Conservation (phyloP, 1,140 invertebrate genomes). For the Tetranychus cinnabarinus region DNA sequence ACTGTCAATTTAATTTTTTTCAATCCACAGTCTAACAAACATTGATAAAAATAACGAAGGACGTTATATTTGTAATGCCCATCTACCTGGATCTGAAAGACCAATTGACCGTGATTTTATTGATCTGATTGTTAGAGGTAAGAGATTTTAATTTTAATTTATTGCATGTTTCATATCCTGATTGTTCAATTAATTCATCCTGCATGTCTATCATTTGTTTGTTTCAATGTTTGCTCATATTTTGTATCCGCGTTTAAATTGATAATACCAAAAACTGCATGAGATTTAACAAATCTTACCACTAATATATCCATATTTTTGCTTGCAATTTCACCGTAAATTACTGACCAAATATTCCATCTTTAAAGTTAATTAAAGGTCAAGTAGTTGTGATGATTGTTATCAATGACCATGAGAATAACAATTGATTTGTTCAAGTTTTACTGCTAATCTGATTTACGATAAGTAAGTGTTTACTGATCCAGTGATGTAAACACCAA, state of each 20-base stretch:
- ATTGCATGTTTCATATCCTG: not conserved
- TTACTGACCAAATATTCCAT: no score
- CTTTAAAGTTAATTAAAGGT: no score
- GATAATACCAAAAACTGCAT: no score
- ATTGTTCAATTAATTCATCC: not conserved
- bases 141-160: not conserved
- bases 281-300: not conserved
- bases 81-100: not conserved
- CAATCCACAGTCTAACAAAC: not conserved
- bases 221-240: not conserved
- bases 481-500: no score
- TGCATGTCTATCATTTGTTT: not conserved
- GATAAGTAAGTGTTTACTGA: no score
- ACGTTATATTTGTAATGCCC: not conserved
- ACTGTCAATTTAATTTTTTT: not conserved
- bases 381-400: no score
- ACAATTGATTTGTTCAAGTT: no score
- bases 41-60: not conserved
- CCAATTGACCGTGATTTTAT: not conserved
- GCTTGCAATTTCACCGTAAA: not conserved
- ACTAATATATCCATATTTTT: not conserved
- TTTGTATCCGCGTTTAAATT: no score
- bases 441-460: no score
- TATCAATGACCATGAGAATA: no score
- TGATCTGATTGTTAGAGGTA: not conserved